These are phyloP conservation scores for Ochropleura leucogaster DNA, from an alignment of 2,888 invertebrate species.

Conservation along the genomic window DNA sequence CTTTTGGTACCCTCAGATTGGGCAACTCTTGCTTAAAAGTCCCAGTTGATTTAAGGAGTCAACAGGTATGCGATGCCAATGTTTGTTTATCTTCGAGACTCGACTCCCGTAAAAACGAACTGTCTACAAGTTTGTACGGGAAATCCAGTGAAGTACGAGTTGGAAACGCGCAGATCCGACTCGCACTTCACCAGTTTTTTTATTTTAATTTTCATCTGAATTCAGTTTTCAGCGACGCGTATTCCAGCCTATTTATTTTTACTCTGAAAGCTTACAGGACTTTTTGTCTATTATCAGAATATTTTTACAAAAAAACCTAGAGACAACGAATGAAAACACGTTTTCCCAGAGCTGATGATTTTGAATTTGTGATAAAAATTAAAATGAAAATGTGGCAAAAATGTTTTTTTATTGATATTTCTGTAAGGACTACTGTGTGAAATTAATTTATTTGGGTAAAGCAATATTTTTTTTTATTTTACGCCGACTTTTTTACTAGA, in stretches of 20 bases:
- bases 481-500: background rate
- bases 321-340: slow-evolving; percentile 3
- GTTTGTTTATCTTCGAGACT: too few relatives aligned
- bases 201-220: too few relatives aligned
- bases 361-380: slow-evolving; percentile 21
- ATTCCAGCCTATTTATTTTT: slow-evolving; percentile 22
- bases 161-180: too few relatives aligned
- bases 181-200: too few relatives aligned
- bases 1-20: too few relatives aligned
- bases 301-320: slow-evolving; percentile 25
- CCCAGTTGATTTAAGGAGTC: too few relatives aligned
- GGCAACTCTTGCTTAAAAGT: too few relatives aligned
- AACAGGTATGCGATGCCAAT: too few relatives aligned
- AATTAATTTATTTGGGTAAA: slow-evolving; percentile 24
- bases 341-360: slow-evolving; percentile 34
- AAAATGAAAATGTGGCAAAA: background rate
- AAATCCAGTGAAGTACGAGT: too few relatives aligned
- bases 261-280: slow-evolving; percentile 12
- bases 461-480: slow-evolving; percentile 21
- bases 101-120: too few relatives aligned
- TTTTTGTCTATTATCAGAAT: slow-evolving; percentile 25
- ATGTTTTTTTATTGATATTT: slow-evolving; percentile 33
- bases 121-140: too few relatives aligned
- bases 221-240: slow-evolving; percentile 1
- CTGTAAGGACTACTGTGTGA: slow-evolving; percentile 5